Evolutionary conservation across 2,888 invertebrate genomes (phyloP).

Genomic region (Drosophila borealis): DNA sequence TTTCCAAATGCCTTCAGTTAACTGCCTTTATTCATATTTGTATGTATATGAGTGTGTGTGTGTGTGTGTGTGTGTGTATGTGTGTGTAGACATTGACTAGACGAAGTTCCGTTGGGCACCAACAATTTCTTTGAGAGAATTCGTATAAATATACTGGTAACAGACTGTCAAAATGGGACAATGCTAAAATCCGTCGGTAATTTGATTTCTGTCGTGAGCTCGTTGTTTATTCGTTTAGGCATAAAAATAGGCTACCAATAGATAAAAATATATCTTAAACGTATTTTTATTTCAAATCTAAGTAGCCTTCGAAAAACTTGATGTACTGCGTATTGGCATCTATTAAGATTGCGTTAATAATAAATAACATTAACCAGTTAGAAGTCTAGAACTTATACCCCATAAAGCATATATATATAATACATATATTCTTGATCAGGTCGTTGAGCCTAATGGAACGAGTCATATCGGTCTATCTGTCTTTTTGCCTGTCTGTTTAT

Average conservation of each 20-base stretch:
- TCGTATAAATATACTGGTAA: neutral
- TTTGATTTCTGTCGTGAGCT: constrained; percentile 5
- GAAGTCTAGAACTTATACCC: neutral
- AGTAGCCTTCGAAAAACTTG: too few species aligned
- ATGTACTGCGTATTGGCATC: too few species aligned
- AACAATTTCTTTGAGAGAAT: constrained; percentile 20
- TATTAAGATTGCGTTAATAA: too few species aligned
- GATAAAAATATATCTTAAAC: too few species aligned
- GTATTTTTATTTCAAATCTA: too few species aligned
- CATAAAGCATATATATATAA: neutral
- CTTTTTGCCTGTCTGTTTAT: too few species aligned
- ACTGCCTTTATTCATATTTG: neutral
- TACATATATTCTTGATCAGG: neutral
- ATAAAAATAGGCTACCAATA: too few species aligned
- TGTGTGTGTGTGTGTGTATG: constrained; percentile 8
- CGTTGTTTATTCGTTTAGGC: neutral
- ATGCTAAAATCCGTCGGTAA: constrained; percentile 18
- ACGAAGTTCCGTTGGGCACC: constrained; percentile 34
- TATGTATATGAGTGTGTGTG: neutral
- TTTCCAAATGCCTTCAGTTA: constrained; percentile 3
- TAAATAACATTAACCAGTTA: too few species aligned
- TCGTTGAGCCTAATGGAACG: too few species aligned
- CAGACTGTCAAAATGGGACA: neutral
- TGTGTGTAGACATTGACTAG: constrained; percentile 63
- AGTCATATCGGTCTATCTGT: too few species aligned